These are phyloP conservation scores for Plectrocnemia conspersa DNA, from an alignment of 1,140 invertebrate species.

Conservation along the genomic window DNA sequence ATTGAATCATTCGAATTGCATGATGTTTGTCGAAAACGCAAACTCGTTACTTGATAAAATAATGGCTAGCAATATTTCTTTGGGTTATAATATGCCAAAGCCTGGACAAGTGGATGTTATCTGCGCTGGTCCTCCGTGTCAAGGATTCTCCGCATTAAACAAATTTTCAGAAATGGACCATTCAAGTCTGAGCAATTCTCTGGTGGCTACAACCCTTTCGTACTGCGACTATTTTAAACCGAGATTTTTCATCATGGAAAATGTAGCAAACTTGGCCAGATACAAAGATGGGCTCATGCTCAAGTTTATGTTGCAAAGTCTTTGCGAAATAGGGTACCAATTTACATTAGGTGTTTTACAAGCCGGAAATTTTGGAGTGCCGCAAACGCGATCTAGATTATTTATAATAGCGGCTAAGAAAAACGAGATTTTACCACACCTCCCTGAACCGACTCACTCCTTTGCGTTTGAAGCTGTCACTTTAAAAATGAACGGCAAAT, in stretches of 20 bases:
- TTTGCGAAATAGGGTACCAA: constrained; percentile 75
- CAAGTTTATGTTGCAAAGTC: constrained; percentile 65
- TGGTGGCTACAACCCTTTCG: constrained; percentile 68
- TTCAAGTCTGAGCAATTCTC: constrained; percentile 73
- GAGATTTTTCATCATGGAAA: constrained; percentile 72
- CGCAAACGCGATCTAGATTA: constrained; percentile 64
- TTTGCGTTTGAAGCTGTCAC: constrained; percentile 61
- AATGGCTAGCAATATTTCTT: constrained; percentile 46
- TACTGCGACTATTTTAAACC: constrained; percentile 77
- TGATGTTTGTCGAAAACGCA: constrained; percentile 69
- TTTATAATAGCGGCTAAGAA: constrained; percentile 75
- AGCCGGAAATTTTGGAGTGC: constrained; percentile 73
- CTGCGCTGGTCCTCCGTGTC: constrained; percentile 76
- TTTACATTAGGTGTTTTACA: constrained; percentile 73
- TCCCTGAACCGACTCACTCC: constrained; percentile 66
- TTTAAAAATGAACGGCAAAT: constrained; percentile 58
- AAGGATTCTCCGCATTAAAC: constrained; percentile 80
- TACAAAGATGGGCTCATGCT: constrained; percentile 68
- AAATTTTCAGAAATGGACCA: constrained; percentile 71
- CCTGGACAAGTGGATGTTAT: constrained; percentile 74
- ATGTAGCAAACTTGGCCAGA: constrained; percentile 71
- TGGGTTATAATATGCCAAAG: constrained; percentile 51
- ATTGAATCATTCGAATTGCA: constrained; percentile 63
- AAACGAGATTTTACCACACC: constrained; percentile 64
- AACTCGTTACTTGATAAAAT: constrained; percentile 60